Conservation (phyloP, 2,113 vertebrate species). For the Choloepus hoffmanni region DNA sequence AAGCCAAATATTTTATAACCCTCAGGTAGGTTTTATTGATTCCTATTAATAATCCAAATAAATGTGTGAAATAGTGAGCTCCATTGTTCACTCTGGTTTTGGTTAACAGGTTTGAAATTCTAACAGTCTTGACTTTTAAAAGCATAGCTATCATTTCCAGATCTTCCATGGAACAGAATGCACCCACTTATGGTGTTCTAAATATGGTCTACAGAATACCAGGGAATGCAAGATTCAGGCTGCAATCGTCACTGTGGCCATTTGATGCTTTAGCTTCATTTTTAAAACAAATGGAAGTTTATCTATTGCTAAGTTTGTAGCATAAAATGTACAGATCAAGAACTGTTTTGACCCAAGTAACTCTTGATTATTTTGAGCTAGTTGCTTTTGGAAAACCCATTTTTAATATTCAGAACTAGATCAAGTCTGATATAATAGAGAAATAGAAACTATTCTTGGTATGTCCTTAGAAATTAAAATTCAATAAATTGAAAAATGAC, state of each 20-base stretch:
- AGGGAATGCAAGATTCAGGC: not conserved
- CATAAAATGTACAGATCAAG: not conserved
- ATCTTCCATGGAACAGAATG: not conserved
- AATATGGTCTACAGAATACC: not conserved
- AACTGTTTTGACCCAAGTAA: conserved; percentile 18
- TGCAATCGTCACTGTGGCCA: not conserved
- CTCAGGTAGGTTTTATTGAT: conserved; percentile 64
- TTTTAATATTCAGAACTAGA: not conserved
- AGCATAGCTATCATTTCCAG: not conserved
- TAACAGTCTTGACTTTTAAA: conserved; percentile 61
- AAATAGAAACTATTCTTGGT: conserved; percentile 5
- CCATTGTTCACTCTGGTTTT: conserved; percentile 67
- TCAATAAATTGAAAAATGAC: conserved; percentile 2
- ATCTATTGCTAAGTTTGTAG: not conserved
- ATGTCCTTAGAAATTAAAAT: not conserved
- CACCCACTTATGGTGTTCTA: not conserved
- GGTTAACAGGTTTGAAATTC: conserved; percentile 62
- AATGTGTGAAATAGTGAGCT: conserved; percentile 64
- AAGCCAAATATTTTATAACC: conserved; percentile 2
- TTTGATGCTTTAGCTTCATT: not conserved
- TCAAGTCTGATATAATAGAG: not conserved
- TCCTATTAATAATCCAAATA: conserved; percentile 64
- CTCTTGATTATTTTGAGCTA: conserved; percentile 34
- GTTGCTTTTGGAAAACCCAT: not conserved
- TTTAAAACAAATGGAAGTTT: conserved; percentile 23